These are phyloP conservation scores for Maniola hyperantus DNA, from an alignment of 2,888 invertebrate genomes.

Conservation along the genomic window DNA sequence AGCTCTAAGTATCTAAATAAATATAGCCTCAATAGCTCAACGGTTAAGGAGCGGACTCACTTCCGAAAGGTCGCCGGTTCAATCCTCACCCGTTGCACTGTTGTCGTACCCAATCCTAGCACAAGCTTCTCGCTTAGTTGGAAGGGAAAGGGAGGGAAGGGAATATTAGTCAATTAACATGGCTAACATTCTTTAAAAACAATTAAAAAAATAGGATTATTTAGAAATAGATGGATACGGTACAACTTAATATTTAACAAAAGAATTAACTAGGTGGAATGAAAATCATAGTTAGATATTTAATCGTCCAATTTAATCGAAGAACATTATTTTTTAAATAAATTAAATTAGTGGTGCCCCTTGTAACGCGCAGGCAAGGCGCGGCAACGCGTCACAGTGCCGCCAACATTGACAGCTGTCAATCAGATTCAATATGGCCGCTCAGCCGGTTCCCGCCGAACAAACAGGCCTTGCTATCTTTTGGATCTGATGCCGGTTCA, in stretches of 20 bases:
- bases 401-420: constrained; percentile 82
- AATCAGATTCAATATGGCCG: constrained; percentile 81
- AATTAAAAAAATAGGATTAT: no score
- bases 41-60: no score
- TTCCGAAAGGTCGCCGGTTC: no score
- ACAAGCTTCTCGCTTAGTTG: no score
- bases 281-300: not conserved
- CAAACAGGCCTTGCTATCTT: constrained; percentile 53
- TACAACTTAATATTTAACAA: not conserved
- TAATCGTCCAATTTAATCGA: constrained; percentile 20
- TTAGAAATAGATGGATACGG: not conserved
- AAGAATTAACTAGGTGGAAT: not conserved
- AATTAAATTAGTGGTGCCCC: constrained; percentile 63
- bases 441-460: constrained; percentile 66
- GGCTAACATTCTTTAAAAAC: no score
- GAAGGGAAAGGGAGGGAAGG: no score
- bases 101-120: no score
- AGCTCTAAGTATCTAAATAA: no score
- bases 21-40: no score
- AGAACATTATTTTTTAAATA: constrained; percentile 33
- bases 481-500: constrained; percentile 52
- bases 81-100: no score
- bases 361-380: constrained; percentile 59
- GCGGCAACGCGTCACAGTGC: constrained; percentile 78
- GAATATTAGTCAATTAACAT: no score